Base-by-base conservation (phyloP, 2,113 vertebrate genomes). In the Entelurus aequoreus region DNA sequence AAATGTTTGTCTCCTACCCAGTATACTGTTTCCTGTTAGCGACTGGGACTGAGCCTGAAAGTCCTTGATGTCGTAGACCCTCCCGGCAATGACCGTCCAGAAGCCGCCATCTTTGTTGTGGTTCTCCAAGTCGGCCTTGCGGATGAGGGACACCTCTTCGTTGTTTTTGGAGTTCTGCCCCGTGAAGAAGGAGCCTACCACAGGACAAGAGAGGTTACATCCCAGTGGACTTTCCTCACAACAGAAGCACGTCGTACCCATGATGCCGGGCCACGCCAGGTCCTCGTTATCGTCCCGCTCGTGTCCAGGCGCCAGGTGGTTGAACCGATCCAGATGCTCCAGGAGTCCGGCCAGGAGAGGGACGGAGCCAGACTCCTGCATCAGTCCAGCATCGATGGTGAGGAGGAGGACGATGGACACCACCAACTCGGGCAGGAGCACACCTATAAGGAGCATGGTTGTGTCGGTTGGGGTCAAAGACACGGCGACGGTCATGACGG, bases 81-180 rank as follows among this genome's bases (percentile, higher is more conserved):
- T 97, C 19, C 95, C 95, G 12, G 98, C 95, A 8, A 99, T 97
- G 58, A 98, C 92, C 0, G 96, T 98, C 96, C 96, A 99, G 81
- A 97, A 98, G 49, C 97, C 97, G 1, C 97, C 97, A 9, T 99
- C 97, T 84, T 99, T 99, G 86, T 99, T 99, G 84, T 99, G 97
- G 82, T 99, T 99, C 85, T 99, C 97, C 80, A 99, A 80, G 81
- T 99, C 96, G 54, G 95, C 95, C 89, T 97, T 99, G 63, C 97
- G 94, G 78, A 99, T 98, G 35, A 98, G 92, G 1, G 94, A 97
- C 63, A 98, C 93, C 69, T 99, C 97, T 58, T 99, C 97, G 2
- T 98, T 98, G 87, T 96, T 99, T 75, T 93, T 95, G 61, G 93
- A 92, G 62, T 89, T 96, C 70, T 94, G 94, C 2, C 93, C 93